These are phyloP conservation scores for Ciconia nigra DNA, from an alignment of 2,797 vertebrate species.

Conservation along the genomic window DNA sequence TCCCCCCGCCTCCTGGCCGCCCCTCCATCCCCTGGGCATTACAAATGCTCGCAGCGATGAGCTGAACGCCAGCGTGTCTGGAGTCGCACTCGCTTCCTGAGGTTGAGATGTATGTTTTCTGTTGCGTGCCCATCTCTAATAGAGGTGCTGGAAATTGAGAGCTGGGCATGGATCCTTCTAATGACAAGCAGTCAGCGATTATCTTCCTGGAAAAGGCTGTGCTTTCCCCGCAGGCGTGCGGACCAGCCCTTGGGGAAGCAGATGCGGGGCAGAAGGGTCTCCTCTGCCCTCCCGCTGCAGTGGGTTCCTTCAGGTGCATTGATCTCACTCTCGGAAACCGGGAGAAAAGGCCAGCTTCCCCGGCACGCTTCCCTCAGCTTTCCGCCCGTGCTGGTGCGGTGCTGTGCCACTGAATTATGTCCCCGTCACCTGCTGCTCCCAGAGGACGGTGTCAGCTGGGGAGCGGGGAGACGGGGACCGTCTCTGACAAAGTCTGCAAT, in stretches of 20 bases:
- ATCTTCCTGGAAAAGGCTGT: too few relatives aligned
- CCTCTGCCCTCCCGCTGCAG: not conserved
- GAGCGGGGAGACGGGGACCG: not conserved
- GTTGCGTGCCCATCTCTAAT: not conserved
- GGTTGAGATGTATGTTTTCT: not conserved
- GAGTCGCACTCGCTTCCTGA: not conserved
- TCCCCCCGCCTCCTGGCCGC: accelerated
- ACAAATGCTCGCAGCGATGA: not conserved
- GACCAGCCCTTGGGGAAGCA: not conserved
- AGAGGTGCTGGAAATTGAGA: not conserved
- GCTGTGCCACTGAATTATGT: not conserved
- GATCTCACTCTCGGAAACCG: accelerated
- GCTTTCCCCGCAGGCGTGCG: not conserved
- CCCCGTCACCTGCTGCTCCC: not conserved
- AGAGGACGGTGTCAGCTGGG: not conserved
- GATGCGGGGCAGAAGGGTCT: not conserved
- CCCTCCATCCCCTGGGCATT: not conserved
- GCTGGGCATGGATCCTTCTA: not conserved
- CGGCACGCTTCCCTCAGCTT: accelerated
- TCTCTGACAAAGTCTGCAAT: not conserved
- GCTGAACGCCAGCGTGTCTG: accelerated
- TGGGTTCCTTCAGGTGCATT: not conserved
- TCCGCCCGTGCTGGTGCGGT: accelerated
- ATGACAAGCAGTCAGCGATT: not conserved
- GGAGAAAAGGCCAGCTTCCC: not conserved